These are phyloP conservation scores for Gibbula magus DNA, from an alignment of 2,888 invertebrate species.

Conservation along the genomic window DNA sequence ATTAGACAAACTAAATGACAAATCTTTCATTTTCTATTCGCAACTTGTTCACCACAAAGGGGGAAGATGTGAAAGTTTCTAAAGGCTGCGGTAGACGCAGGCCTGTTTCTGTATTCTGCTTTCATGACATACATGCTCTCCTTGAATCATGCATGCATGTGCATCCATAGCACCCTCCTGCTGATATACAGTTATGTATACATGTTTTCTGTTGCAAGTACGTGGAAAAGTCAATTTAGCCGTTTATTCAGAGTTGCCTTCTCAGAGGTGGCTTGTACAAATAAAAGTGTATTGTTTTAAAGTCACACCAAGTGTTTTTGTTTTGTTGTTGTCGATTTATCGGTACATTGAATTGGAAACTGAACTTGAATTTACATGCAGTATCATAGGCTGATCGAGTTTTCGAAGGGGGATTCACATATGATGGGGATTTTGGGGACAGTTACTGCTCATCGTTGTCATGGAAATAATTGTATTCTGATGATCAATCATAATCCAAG, in stretches of 20 bases:
- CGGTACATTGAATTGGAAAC: too few relatives aligned
- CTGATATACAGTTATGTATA: slow-evolving; percentile 1
- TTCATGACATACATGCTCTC: slow-evolving; percentile 5
- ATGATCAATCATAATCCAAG: too few relatives aligned
- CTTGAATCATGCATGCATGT: not conserved
- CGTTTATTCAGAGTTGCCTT: slow-evolving; percentile 14
- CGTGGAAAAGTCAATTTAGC: slow-evolving; percentile 17
- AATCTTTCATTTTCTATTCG: too few relatives aligned
- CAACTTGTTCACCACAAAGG: not conserved
- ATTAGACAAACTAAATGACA: too few relatives aligned
- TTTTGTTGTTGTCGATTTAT: not conserved
- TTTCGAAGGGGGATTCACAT: too few relatives aligned
- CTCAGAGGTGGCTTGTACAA: slow-evolving; percentile 18
- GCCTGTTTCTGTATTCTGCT: slow-evolving; percentile 15
- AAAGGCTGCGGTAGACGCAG: not conserved
- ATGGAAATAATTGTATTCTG: too few relatives aligned
- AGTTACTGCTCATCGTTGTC: too few relatives aligned
- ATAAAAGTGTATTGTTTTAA: slow-evolving; percentile 22
- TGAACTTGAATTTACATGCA: too few relatives aligned
- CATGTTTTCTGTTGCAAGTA: slow-evolving; percentile 22
- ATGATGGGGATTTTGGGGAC: too few relatives aligned
- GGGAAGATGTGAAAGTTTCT: not conserved
- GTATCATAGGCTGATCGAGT: too few relatives aligned
- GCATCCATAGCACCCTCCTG: not conserved
- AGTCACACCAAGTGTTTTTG: not conserved